Percentiles rank a stretch among this genome's conserved stretches.
These are phyloP conservation scores for Actenoides hombroni DNA, from an alignment of 2,113 vertebrate genomes.

Conservation along the genomic window DNA sequence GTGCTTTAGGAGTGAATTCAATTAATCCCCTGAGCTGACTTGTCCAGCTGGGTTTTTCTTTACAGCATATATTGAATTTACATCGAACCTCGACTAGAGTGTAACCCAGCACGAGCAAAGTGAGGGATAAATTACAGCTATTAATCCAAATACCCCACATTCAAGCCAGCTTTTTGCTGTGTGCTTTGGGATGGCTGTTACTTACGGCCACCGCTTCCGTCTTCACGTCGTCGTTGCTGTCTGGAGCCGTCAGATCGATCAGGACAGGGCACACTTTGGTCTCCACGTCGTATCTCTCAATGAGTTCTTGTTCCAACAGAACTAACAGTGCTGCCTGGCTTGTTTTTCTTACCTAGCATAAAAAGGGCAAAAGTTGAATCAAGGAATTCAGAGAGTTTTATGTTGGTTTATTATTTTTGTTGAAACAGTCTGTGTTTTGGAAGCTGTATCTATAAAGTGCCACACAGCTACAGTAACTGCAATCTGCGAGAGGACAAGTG, in stretches of 20 bases:
- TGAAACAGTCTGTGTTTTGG: background rate
- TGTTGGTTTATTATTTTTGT: background rate
- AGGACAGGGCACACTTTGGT: constrained; percentile 88
- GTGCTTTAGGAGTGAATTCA: background rate
- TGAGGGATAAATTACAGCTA: background rate
- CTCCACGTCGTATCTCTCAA: constrained; percentile 85
- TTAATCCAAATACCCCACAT: no score
- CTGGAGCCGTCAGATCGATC: constrained; percentile 87
- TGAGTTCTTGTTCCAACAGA: constrained; percentile 87
- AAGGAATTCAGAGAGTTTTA: background rate
- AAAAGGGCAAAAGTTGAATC: background rate
- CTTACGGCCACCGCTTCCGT: constrained; percentile 89
- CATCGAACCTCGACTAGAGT: background rate
- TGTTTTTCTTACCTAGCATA: constrained; percentile 84
- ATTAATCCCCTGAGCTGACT: background rate
- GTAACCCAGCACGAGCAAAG: background rate
- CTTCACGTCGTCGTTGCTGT: constrained; percentile 89
- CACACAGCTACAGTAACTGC: background rate
- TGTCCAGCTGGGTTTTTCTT: background rate
- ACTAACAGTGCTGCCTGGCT: constrained; percentile 88
- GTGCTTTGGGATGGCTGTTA: background rate
- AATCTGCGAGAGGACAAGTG: background rate
- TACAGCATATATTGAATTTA: background rate
- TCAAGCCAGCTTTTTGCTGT: background rate
- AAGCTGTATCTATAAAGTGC: background rate